phyloP scores from a whole-genome alignment of 2,797 vertebrate species.

The Nasua narica region DNA sequence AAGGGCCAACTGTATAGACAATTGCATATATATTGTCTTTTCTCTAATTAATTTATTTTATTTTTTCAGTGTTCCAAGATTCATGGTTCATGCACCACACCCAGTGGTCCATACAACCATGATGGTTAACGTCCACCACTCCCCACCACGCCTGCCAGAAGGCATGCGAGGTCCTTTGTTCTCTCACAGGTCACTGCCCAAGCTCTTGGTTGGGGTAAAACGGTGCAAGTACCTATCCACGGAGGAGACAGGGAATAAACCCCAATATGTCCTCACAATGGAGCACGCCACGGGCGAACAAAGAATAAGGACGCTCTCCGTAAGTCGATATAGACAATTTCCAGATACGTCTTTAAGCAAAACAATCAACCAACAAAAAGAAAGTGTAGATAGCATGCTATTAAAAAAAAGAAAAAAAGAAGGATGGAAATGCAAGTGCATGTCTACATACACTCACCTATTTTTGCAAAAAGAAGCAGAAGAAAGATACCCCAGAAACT shows the following conservation, averaged over 20 bases:
- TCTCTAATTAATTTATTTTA: too few species aligned
- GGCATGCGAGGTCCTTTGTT: accelerated
- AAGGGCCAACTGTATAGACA: too few species aligned
- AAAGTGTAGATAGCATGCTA: accelerated
- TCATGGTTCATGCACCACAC: too few species aligned
- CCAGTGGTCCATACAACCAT: too few species aligned
- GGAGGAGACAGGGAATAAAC: background rate
- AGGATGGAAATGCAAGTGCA: background rate
- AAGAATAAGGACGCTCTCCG: accelerated
- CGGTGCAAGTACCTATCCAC: background rate
- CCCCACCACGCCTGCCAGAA: background rate
- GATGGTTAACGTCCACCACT: accelerated
- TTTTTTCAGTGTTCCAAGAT: too few species aligned
- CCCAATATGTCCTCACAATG: accelerated
- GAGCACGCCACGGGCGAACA: accelerated
- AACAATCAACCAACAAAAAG: background rate
- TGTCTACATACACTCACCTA: background rate
- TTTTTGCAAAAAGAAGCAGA: background rate
- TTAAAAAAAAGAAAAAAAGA: background rate
- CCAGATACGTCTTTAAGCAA: background rate
- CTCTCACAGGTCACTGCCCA: accelerated
- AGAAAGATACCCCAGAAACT: background rate
- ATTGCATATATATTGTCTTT: too few species aligned
- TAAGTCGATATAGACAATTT: accelerated
- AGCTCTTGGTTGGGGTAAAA: background rate